Conservation (phyloP, 2,113 vertebrate species). For the Ptychochromis oligacanthus region DNA sequence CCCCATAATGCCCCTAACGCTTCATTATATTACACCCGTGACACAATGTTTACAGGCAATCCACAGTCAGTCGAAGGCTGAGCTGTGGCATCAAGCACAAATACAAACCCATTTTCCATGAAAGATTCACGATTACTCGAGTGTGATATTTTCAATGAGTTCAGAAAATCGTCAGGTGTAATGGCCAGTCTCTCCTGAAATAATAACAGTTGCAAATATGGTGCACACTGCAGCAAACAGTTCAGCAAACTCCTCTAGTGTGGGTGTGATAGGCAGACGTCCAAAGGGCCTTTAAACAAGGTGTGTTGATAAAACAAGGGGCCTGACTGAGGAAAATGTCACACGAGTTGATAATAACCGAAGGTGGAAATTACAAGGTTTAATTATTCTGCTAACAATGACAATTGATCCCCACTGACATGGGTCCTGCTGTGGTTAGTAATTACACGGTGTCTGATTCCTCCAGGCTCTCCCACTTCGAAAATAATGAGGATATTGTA, state of each 20-base stretch:
- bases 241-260: neutral
- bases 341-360: constrained; percentile 45
- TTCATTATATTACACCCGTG: neutral
- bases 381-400: constrained; percentile 11
- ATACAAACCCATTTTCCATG: neutral
- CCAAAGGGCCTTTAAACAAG: constrained; percentile 33
- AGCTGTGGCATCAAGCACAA: neutral
- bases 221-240: neutral
- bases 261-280: constrained; percentile 37
- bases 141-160: neutral
- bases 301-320: constrained; percentile 64
- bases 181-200: neutral
- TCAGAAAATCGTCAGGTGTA: neutral
- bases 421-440: neutral
- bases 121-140: neutral
- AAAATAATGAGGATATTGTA: neutral
- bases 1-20: fast-evolving
- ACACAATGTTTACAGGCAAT: neutral
- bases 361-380: constrained; percentile 38
- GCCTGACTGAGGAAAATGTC: constrained; percentile 52
- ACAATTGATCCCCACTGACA: neutral
- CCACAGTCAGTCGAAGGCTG: neutral
- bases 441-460: neutral
- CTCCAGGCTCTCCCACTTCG: neutral
- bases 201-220: constrained; percentile 10